These are phyloP conservation scores for Scalopus aquaticus DNA, from an alignment of 2,113 vertebrate species.

Conservation along the genomic window DNA sequence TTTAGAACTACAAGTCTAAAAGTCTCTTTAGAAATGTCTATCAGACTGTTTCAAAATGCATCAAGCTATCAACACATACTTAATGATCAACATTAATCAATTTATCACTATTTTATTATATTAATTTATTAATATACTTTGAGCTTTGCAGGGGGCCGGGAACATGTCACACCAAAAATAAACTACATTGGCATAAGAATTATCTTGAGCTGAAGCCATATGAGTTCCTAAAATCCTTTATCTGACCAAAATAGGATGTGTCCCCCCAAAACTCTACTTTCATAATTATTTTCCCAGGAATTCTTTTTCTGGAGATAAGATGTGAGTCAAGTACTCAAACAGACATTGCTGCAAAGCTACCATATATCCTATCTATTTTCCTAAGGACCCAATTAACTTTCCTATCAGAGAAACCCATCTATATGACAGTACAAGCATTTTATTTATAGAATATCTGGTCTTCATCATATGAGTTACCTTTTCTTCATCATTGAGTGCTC, in stretches of 20 bases:
- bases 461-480: too few relatives aligned
- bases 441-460: too few relatives aligned
- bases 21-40: neutral
- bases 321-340: neutral
- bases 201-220: neutral
- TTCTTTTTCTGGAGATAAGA: neutral
- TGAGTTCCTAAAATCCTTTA: neutral
- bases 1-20: neutral
- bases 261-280: neutral
- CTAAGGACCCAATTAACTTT: neutral
- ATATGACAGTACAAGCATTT: too few relatives aligned
- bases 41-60: neutral
- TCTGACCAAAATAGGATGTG: neutral
- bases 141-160: neutral
- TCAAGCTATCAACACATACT: neutral
- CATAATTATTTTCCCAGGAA: neutral
- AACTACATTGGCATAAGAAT: neutral
- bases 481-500: too few relatives aligned
- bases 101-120: neutral
- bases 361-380: neutral
- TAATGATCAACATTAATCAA: neutral
- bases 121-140: neutral
- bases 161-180: neutral
- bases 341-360: neutral
- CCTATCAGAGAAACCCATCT: neutral